A percentile compares a stretch with the other conserved stretches of the same genome.
These are phyloP conservation scores for Rapana venosa DNA, from an alignment of 2,888 invertebrate species.

Conservation along the genomic window DNA sequence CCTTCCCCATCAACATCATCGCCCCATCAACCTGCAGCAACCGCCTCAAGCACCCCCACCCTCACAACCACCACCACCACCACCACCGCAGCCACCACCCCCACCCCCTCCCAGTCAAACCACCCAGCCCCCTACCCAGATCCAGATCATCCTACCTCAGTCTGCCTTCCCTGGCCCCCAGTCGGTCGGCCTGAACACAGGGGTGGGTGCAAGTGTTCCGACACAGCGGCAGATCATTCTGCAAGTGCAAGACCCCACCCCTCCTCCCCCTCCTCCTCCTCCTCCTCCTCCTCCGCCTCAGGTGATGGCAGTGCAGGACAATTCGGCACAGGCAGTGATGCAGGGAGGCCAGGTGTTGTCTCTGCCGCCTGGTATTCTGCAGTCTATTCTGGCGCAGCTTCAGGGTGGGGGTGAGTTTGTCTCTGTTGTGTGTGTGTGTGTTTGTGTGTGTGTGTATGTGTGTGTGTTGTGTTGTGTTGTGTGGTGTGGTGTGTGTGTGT, in stretches of 20 bases:
- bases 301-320: constrained; percentile 25
- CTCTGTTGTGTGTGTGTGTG: neutral
- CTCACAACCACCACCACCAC: constrained; percentile 17
- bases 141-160: constrained; percentile 51
- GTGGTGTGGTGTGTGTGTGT: neutral
- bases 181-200: constrained; percentile 22
- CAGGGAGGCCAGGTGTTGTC: constrained; percentile 31
- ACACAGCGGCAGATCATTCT: constrained; percentile 50
- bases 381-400: constrained; percentile 38
- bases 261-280: constrained; percentile 15
- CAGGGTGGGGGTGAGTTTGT: constrained; percentile 34
- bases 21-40: constrained; percentile 35
- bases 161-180: constrained; percentile 24
- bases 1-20: constrained; percentile 41
- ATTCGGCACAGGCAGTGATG: constrained; percentile 24
- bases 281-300: constrained; percentile 25
- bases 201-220: neutral
- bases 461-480: neutral
- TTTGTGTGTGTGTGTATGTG: neutral
- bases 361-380: constrained; percentile 12
- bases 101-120: neutral
- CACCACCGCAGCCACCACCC: constrained; percentile 12
- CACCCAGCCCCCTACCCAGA: constrained; percentile 44
- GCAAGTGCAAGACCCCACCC: constrained; percentile 43
- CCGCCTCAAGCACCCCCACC: neutral